These are phyloP conservation scores for Timema podura DNA, from an alignment of 2,888 invertebrate species.

Conservation along the genomic window DNA sequence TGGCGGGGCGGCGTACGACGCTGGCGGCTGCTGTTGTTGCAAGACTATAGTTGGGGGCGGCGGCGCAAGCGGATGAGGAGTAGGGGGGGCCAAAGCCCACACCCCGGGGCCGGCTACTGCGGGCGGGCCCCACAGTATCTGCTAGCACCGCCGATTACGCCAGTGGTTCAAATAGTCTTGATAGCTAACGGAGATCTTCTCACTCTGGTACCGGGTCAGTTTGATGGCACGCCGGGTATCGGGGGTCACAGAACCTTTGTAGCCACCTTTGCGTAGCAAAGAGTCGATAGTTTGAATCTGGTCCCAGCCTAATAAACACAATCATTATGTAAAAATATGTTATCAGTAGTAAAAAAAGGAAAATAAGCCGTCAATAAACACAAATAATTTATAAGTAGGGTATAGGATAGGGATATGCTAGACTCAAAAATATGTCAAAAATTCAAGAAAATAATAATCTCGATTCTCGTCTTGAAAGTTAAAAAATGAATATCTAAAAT, in stretches of 20 bases:
- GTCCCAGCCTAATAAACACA: conserved; percentile 80
- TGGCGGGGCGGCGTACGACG: conserved; percentile 19
- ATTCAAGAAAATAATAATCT: no score
- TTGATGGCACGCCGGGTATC: conserved; percentile 86
- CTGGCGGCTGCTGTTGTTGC: conserved; percentile 21
- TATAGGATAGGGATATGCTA: no score
- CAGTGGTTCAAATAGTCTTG: conserved; percentile 71
- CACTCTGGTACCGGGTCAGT: conserved; percentile 94
- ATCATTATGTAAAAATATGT: no score
- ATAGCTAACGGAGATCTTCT: conserved; percentile 87
- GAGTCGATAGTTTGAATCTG: conserved; percentile 98
- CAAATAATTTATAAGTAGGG: no score
- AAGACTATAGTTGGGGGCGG: conserved; percentile 24
- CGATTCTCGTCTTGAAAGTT: no score
- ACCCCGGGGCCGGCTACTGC: conserved; percentile 38
- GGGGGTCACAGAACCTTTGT: conserved; percentile 83
- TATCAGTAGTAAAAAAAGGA: no score
- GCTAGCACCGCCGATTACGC: conserved; percentile 68
- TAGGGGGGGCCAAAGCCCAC: conserved; percentile 27
- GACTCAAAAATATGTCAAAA: no score
- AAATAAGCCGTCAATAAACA: no score
- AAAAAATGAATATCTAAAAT: no score
- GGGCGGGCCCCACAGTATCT: conserved; percentile 55
- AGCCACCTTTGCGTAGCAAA: conserved; percentile 94
- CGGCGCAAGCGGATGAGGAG: conserved; percentile 23